Percentiles rank a stretch among this genome's conserved stretches.
phyloP scores from a whole-genome alignment of 2,888 invertebrate genomes.

The Atrina japonica region DNA sequence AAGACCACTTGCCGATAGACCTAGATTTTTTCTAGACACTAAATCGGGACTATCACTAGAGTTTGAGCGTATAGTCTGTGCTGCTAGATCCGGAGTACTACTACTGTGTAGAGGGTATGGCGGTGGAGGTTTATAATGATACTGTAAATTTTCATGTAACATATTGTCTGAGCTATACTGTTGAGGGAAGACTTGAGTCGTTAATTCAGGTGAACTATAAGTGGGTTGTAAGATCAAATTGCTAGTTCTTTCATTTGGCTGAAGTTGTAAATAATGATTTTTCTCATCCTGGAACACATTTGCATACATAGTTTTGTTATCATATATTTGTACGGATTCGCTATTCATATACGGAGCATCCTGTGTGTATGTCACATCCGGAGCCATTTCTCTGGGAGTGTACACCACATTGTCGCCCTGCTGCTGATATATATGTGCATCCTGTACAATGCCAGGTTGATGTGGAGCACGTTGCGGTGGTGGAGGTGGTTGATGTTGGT shows the following conservation, averaged over 20 bases:
- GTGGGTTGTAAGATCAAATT: constrained; percentile 77
- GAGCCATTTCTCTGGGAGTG: constrained; percentile 56
- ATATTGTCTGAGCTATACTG: constrained; percentile 63
- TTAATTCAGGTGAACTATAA: constrained; percentile 80
- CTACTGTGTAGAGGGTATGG: constrained; percentile 89
- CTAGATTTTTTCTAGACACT: constrained; percentile 84
- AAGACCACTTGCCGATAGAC: constrained; percentile 53
- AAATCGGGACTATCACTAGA: constrained; percentile 75
- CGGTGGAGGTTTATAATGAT: constrained; percentile 89
- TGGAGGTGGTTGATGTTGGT: constrained; percentile 35
- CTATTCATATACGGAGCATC: constrained; percentile 69
- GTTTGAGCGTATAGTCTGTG: constrained; percentile 59
- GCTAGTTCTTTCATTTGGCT: constrained; percentile 63
- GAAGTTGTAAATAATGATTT: constrained; percentile 56
- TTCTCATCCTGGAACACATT: constrained; percentile 64
- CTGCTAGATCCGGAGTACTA: constrained; percentile 91
- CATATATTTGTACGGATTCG: constrained; percentile 63
- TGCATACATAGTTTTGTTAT: constrained; percentile 66
- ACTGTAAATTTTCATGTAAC: constrained; percentile 83
- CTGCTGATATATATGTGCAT: constrained; percentile 66
- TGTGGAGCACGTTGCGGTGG: constrained; percentile 12
- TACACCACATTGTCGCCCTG: constrained; percentile 56
- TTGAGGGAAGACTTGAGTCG: constrained; percentile 69
- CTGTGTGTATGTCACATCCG: constrained; percentile 45
- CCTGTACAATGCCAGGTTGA: constrained; percentile 42